These are phyloP conservation scores for Crenuchus spilurus DNA, from an alignment of 2,797 vertebrate genomes.

Conservation along the genomic window DNA sequence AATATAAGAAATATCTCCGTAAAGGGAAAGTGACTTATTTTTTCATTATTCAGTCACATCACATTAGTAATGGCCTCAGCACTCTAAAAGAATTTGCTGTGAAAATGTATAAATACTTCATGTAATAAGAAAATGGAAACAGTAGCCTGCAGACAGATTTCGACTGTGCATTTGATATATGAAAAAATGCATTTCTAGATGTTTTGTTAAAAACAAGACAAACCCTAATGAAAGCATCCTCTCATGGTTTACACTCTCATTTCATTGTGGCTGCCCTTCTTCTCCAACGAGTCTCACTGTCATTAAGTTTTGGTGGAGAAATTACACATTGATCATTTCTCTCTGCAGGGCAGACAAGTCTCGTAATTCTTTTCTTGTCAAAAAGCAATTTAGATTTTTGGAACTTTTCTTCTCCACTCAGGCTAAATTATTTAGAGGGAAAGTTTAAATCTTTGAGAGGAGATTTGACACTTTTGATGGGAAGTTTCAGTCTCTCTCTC, in stretches of 20 bases:
- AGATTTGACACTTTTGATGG: constrained; percentile 23
- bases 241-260: constrained; percentile 18
- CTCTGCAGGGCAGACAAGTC: constrained; percentile 18
- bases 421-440: constrained; percentile 40
- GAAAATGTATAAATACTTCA: neutral
- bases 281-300: neutral
- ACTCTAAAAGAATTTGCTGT: neutral
- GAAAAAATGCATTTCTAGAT: neutral
- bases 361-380: constrained; percentile 26
- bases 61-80: neutral
- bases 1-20: neutral
- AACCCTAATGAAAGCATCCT: constrained; percentile 31
- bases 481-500: neutral
- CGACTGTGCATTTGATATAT: neutral
- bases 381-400: constrained; percentile 19
- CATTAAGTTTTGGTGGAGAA: constrained; percentile 36
- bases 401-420: constrained; percentile 24
- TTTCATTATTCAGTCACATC: neutral
- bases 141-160: neutral
- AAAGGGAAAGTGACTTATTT: neutral
- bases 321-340: constrained; percentile 42
- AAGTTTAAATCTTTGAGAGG: constrained; percentile 22
- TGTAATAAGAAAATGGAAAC: neutral
- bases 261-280: constrained; percentile 14
- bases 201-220: constrained; percentile 17